Conservation (phyloP, 2,113 vertebrate species). For the Danio rerio region DNA sequence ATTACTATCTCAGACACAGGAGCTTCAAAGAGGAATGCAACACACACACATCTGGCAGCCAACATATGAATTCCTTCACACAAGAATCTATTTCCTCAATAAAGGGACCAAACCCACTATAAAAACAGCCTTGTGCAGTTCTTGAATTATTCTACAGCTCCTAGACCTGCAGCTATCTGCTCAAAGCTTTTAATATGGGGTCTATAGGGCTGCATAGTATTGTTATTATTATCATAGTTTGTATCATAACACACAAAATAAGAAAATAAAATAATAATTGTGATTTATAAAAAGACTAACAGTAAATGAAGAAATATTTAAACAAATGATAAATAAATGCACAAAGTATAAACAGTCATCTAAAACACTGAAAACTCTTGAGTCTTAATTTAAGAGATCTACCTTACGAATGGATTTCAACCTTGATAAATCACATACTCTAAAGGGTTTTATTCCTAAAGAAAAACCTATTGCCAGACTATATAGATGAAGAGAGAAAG, state of each 20-base stretch:
- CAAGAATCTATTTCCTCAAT: slow-evolving; percentile 68
- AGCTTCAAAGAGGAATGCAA: slow-evolving; percentile 17
- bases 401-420: not conserved
- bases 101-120: slow-evolving; percentile 54
- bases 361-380: not conserved
- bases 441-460: not conserved
- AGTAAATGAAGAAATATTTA: too few species aligned
- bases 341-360: not conserved
- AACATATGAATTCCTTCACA: slow-evolving; percentile 47
- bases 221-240: too few species aligned
- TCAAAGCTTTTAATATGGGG: not conserved
- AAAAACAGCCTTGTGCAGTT: slow-evolving; percentile 24
- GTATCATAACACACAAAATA: too few species aligned
- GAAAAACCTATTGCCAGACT: not conserved
- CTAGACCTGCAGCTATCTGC: not conserved
- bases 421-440: not conserved
- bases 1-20: not conserved
- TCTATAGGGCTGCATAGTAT: too few species aligned
- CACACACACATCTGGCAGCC: slow-evolving; percentile 45
- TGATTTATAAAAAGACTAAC: too few species aligned
- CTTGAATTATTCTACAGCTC: not conserved
- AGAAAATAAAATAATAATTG: too few species aligned
- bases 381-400: not conserved
- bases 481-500: not conserved
- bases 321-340: too few species aligned